Evolutionary conservation across 2,888 invertebrate species (phyloP).

Genomic region (Cynaeus angustus): DNA sequence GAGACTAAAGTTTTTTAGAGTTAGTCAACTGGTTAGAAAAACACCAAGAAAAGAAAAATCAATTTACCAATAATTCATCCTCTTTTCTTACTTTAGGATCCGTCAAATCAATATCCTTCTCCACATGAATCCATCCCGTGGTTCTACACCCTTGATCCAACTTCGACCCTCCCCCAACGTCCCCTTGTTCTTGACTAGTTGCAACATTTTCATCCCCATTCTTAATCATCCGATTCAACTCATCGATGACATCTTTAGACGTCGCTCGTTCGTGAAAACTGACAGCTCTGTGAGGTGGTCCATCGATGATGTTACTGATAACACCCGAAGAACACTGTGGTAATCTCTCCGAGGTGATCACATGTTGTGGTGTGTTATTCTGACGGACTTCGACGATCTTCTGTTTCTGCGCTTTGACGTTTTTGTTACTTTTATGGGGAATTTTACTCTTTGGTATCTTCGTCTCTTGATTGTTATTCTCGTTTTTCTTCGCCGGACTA

Average conservation of each 20-base stretch:
- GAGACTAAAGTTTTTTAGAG: too few species aligned
- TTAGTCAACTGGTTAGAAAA: too few species aligned
- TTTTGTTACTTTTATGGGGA: slow-evolving; percentile 72
- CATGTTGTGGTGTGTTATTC: slow-evolving; percentile 60
- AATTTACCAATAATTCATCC: slow-evolving; percentile 6
- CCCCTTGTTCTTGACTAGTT: slow-evolving; percentile 43
- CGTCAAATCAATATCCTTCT: slow-evolving; percentile 84
- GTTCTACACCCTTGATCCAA: slow-evolving; percentile 80
- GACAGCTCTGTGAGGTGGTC: slow-evolving; percentile 75
- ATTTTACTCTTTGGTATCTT: slow-evolving; percentile 76
- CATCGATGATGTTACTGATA: slow-evolving; percentile 70
- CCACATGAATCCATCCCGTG: slow-evolving; percentile 87
- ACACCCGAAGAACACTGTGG: slow-evolving; percentile 67
- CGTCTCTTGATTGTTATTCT: slow-evolving; percentile 60
- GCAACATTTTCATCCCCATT: slow-evolving; percentile 72
- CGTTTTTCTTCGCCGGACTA: slow-evolving; percentile 67
- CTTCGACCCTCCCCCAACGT: slow-evolving; percentile 63
- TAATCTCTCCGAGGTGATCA: slow-evolving; percentile 69
- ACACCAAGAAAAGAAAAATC: slow-evolving; percentile 13
- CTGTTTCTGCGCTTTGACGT: slow-evolving; percentile 61
- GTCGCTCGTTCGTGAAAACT: slow-evolving; percentile 84
- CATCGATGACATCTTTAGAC: slow-evolving; percentile 85
- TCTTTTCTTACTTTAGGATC: slow-evolving; percentile 81
- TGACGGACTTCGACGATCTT: slow-evolving; percentile 61
- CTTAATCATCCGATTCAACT: slow-evolving; percentile 79